These are phyloP conservation scores for Ectropis grisescens DNA, from an alignment of 1,140 invertebrate genomes.

Conservation along the genomic window DNA sequence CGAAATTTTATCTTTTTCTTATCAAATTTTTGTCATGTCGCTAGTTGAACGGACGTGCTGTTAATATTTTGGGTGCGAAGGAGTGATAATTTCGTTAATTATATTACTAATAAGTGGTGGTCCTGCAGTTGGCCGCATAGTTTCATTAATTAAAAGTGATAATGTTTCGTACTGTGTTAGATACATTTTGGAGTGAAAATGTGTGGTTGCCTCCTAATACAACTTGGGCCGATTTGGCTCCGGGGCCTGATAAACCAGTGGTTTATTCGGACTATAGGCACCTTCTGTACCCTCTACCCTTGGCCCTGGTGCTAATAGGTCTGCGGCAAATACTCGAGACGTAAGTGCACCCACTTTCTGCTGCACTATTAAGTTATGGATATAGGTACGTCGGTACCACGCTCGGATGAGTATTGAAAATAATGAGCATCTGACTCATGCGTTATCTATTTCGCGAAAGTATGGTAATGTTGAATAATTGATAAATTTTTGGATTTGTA, in stretches of 20 bases:
- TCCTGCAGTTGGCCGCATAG: conserved; percentile 1
- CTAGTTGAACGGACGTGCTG: too few relatives aligned
- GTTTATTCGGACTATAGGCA: conserved; percentile 87
- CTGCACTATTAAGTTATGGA: too few relatives aligned
- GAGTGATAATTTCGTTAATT: neutral
- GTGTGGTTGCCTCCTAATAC: conserved; percentile 92
- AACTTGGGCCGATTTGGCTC: conserved; percentile 88
- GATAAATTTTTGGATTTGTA: too few relatives aligned
- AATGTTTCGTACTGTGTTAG: conserved; percentile 56
- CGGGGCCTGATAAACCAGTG: conserved; percentile 81
- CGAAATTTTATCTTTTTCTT: too few relatives aligned
- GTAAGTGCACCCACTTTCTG: conserved; percentile 71
- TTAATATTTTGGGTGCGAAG: too few relatives aligned
- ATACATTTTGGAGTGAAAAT: conserved; percentile 85
- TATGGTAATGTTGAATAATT: too few relatives aligned
- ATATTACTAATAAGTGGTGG: conserved; percentile 3
- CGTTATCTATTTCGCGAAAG: too few relatives aligned
- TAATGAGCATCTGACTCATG: too few relatives aligned
- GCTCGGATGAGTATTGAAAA: too few relatives aligned
- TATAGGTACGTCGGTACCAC: too few relatives aligned
- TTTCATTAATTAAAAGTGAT: conserved; percentile 1
- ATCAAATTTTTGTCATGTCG: too few relatives aligned
- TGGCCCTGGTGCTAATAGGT: conserved; percentile 82
- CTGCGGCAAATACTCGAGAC: conserved; percentile 85
- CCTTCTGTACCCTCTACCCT: conserved; percentile 84